Conservation (phyloP, 2,888 invertebrate genomes). For the Dryomyza anilis region DNA sequence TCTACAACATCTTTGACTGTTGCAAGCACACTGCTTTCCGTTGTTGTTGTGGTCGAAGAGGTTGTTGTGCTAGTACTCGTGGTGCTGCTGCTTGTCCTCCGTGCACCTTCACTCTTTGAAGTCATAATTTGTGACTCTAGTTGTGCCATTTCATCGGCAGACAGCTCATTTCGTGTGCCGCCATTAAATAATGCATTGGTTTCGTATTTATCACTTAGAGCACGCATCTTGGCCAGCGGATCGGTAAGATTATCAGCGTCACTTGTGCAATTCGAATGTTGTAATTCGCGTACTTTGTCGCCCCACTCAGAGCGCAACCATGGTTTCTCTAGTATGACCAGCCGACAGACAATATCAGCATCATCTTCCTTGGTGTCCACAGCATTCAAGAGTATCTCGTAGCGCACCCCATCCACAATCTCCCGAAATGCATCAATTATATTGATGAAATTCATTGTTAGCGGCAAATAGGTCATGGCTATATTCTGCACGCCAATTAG, state of each 20-base stretch:
- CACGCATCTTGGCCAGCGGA: slow-evolving; percentile 38
- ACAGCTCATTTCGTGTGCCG: slow-evolving; percentile 53
- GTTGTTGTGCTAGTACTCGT: neutral
- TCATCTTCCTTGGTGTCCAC: slow-evolving; percentile 51
- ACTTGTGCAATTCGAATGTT: slow-evolving; percentile 71
- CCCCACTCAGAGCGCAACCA: slow-evolving; percentile 68
- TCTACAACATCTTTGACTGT: no score
- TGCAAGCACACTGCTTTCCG: slow-evolving; percentile 11
- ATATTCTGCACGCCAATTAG: slow-evolving; percentile 58
- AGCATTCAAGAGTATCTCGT: slow-evolving; percentile 56
- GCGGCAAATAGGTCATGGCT: slow-evolving; percentile 57
- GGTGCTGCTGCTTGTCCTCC: slow-evolving; percentile 16
- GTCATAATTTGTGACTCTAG: slow-evolving; percentile 55
- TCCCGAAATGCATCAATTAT: slow-evolving; percentile 59
- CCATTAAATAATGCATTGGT: slow-evolving; percentile 56
- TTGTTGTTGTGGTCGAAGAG: slow-evolving; percentile 21
- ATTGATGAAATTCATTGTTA: slow-evolving; percentile 55
- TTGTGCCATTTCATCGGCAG: slow-evolving; percentile 50
- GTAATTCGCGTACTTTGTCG: slow-evolving; percentile 67
- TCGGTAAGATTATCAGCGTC: slow-evolving; percentile 46
- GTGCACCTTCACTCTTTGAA: slow-evolving; percentile 30
- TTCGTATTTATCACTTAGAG: slow-evolving; percentile 53
- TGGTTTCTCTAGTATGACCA: slow-evolving; percentile 70
- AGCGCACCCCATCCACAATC: slow-evolving; percentile 57
- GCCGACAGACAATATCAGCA: slow-evolving; percentile 63